These are phyloP conservation scores for Hippocampus abdominalis DNA, from an alignment of 2,113 vertebrate species.

Conservation along the genomic window DNA sequence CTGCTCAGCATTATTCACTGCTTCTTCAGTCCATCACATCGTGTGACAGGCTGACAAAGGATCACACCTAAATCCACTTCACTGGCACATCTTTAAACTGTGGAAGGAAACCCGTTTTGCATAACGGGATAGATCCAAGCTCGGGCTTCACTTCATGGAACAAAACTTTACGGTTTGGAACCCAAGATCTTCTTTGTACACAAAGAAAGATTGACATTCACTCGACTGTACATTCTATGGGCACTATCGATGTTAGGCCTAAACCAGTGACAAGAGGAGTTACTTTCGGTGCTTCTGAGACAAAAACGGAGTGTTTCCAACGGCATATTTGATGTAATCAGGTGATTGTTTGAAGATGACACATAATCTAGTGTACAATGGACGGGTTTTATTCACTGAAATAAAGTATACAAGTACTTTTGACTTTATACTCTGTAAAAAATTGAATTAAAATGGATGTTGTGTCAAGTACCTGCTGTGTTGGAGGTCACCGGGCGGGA, in stretches of 20 bases:
- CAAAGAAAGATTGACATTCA: background rate
- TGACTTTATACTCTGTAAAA: background rate
- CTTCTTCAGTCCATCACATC: conserved; percentile 11
- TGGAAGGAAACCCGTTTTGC: conserved; percentile 6
- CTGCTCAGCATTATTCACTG: conserved; percentile 17
- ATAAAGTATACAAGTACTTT: background rate
- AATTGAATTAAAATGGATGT: background rate
- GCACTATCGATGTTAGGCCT: background rate
- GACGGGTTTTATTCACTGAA: background rate
- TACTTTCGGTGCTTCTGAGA: conserved; percentile 17
- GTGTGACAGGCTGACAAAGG: conserved; percentile 24
- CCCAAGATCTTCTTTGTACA: background rate
- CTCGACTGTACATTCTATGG: background rate
- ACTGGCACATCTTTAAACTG: conserved; percentile 9
- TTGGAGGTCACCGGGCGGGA: conserved; percentile 93
- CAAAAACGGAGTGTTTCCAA: conserved; percentile 22
- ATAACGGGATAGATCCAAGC: background rate
- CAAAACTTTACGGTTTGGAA: background rate
- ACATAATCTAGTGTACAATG: conserved; percentile 20
- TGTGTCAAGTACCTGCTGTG: conserved; percentile 75
- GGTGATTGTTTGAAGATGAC: conserved; percentile 30
- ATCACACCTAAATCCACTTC: conserved; percentile 9
- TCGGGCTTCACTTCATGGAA: background rate
- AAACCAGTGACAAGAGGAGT: conserved; percentile 11
- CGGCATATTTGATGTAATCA: conserved; percentile 26